Evolutionary conservation across 2,888 invertebrate species (phyloP).

Genomic region (Thymelicus lineola): DNA sequence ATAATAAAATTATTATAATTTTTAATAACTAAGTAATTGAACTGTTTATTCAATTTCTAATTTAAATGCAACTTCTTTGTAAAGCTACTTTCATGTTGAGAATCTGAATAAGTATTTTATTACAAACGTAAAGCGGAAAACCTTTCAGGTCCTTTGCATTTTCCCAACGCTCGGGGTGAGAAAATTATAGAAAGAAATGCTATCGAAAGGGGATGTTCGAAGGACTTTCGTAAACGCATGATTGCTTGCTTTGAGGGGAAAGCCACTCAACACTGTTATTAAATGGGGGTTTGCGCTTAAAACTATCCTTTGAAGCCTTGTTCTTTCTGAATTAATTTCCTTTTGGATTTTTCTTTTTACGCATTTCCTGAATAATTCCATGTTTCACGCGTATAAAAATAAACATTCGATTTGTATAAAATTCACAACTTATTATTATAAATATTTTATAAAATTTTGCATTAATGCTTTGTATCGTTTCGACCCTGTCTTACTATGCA

Average conservation of each 20-base stretch:
- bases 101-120: conserved; percentile 23
- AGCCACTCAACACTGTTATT: conserved; percentile 68
- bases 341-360: neutral
- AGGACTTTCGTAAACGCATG: conserved; percentile 58
- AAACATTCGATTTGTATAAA: no score
- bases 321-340: conserved; percentile 12
- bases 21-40: no score
- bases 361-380: no score
- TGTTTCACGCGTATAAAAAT: no score
- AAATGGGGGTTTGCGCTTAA: conserved; percentile 78
- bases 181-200: conserved; percentile 63
- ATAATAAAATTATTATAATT: no score
- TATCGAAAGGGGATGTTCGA: conserved; percentile 56
- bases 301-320: conserved; percentile 75
- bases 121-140: conserved; percentile 41
- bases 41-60: neutral
- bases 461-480: no score
- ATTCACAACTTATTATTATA: no score
- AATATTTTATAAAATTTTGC: no score
- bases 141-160: conserved; percentile 61
- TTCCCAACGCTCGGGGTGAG: conserved; percentile 59
- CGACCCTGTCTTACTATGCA: no score
- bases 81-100: conserved; percentile 15
- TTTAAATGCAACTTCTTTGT: conserved; percentile 10
- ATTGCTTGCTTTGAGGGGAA: conserved; percentile 61